Percentiles rank a stretch among this genome's conserved stretches.
Conservation (phyloP, 2,797 vertebrate species). For the Mormyrops attenuatus region DNA sequence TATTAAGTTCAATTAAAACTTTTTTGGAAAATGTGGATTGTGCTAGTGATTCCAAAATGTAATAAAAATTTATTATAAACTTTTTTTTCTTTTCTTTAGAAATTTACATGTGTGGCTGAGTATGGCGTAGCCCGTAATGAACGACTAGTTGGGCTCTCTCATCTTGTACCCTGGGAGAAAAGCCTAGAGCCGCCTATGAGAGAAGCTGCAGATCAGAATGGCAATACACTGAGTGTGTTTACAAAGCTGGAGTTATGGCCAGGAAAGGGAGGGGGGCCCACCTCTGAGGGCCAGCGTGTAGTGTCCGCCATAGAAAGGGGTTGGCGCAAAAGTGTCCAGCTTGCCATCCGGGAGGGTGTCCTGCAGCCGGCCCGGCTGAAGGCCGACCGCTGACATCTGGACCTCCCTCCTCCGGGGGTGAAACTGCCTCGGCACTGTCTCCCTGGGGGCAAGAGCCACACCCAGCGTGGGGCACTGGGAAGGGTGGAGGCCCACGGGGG, state of each 20-base stretch:
- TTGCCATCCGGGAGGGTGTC: constrained; percentile 29
- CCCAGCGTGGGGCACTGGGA: constrained; percentile 25
- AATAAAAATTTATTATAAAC: neutral
- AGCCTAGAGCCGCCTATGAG: neutral
- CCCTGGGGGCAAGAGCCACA: constrained; percentile 35
- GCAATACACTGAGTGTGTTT: neutral
- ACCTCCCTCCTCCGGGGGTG: constrained; percentile 48
- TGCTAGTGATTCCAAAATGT: neutral
- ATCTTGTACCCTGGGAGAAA: neutral
- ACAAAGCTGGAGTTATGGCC: neutral
- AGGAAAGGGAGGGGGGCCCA: constrained; percentile 11
- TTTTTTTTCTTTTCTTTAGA: neutral
- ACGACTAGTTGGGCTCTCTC: neutral
- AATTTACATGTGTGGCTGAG: neutral
- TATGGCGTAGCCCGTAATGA: neutral
- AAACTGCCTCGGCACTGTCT: constrained; percentile 55
- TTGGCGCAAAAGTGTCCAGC: constrained; percentile 38
- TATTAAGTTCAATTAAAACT: neutral
- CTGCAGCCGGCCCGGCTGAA: constrained; percentile 38
- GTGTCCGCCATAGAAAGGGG: constrained; percentile 40
- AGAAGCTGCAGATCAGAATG: neutral
- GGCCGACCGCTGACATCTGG: constrained; percentile 44
- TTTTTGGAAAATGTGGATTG: neutral
- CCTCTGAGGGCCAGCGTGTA: constrained; percentile 55
- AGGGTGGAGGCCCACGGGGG: constrained; percentile 23